Evolutionary conservation across 2,888 invertebrate genomes (phyloP).

Genomic region (Tipula unca): DNA sequence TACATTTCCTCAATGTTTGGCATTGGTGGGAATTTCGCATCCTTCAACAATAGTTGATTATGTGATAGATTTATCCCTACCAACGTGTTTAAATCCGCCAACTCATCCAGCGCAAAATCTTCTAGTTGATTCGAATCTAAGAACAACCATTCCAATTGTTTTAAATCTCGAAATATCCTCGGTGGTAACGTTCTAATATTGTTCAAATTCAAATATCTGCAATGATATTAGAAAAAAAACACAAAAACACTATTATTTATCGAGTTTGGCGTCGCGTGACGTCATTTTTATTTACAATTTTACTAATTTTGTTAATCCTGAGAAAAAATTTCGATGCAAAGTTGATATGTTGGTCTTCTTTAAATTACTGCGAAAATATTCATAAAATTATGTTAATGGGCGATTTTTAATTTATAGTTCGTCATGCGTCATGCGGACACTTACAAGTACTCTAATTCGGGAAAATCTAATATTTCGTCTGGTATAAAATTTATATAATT

Average conservation of each 20-base stretch:
- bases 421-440: no score
- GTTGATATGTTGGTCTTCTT: slow-evolving; percentile 39
- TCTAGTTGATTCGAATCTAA: slow-evolving; percentile 43
- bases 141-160: slow-evolving; percentile 42
- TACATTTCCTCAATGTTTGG: slow-evolving; percentile 44
- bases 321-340: slow-evolving; percentile 16
- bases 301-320: slow-evolving; percentile 10
- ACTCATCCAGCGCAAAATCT: slow-evolving; percentile 40
- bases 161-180: slow-evolving; percentile 42
- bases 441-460: background rate
- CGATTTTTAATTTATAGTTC: background rate
- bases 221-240: background rate
- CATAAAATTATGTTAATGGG: background rate
- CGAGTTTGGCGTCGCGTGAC: background rate
- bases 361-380: slow-evolving; percentile 32
- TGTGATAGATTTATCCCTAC: slow-evolving; percentile 44
- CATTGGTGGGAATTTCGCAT: slow-evolving; percentile 43
- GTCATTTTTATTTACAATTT: background rate
- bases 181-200: slow-evolving; percentile 35
- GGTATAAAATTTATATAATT: background rate
- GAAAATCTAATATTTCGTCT: background rate
- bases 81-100: slow-evolving; percentile 38
- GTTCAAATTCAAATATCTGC: slow-evolving; percentile 34
- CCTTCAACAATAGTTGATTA: slow-evolving; percentile 43
- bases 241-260: no score